These are phyloP conservation scores for Channa striata DNA, from an alignment of 2,797 vertebrate genomes.

Conservation along the genomic window DNA sequence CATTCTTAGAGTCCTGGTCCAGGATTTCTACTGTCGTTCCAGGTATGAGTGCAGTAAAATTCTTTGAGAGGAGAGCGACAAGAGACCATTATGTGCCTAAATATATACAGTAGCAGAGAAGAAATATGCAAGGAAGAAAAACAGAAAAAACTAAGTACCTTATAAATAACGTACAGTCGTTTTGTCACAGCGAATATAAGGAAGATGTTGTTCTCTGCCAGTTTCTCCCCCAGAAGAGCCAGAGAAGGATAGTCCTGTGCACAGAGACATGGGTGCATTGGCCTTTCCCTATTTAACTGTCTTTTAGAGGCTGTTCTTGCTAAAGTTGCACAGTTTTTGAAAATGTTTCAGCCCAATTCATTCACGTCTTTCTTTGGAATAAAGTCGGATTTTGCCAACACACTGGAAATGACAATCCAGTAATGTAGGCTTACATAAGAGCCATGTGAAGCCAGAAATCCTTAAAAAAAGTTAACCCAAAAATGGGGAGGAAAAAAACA, in stretches of 20 bases:
- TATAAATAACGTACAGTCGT: conserved; percentile 93
- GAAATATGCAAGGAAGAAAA: too few species aligned
- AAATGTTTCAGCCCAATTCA: conserved; percentile 3
- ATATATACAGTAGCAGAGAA: not conserved
- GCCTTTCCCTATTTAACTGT: conserved; percentile 1
- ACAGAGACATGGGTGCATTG: not conserved
- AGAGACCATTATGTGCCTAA: not conserved
- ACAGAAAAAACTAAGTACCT: conserved; percentile 79
- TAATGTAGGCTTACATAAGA: too few species aligned
- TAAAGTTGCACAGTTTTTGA: not conserved
- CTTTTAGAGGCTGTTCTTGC: not conserved
- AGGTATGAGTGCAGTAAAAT: conserved; percentile 95
- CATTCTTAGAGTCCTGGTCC: conserved; percentile 95
- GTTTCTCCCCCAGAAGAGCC: conserved; percentile 95
- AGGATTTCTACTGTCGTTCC: conserved; percentile 97
- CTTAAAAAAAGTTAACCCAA: too few species aligned
- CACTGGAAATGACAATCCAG: too few species aligned
- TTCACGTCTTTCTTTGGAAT: conserved; percentile 9
- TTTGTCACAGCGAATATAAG: conserved; percentile 97
- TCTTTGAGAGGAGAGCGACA: conserved; percentile 75
- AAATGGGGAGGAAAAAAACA: too few species aligned
- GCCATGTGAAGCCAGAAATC: too few species aligned
- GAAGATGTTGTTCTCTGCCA: conserved; percentile 97
- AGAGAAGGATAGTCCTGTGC: conserved; percentile 95
- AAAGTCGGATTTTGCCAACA: not conserved